These are phyloP conservation scores for Gallinago paraguaiae DNA, from an alignment of 2,113 vertebrate genomes.

Conservation along the genomic window DNA sequence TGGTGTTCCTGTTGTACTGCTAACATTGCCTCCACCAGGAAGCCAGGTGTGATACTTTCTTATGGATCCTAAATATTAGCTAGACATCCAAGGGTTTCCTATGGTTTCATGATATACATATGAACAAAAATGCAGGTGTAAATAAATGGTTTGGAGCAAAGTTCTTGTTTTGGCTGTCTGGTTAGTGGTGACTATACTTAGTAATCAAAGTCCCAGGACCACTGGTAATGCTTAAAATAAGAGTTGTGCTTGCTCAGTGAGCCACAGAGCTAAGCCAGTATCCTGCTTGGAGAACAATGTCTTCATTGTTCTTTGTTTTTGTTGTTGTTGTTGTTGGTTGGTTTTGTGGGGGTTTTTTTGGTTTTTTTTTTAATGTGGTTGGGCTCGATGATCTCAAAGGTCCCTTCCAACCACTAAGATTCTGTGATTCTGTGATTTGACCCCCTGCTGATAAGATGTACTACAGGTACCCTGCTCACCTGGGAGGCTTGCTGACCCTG, in stretches of 20 bases:
- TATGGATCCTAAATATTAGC: not conserved
- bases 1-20: not conserved
- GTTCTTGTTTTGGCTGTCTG: not conserved
- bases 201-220: not conserved
- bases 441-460: not conserved
- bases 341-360: too few relatives aligned
- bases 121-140: not conserved
- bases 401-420: too few relatives aligned
- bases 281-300: not conserved
- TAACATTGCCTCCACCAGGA: not conserved
- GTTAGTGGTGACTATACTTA: not conserved
- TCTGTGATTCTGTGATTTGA: not conserved
- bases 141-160: not conserved
- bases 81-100: not conserved
- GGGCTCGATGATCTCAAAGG: too few relatives aligned
- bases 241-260: not conserved
- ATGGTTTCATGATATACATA: not conserved
- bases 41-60: not conserved
- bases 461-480: not conserved
- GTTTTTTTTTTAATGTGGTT: too few relatives aligned
- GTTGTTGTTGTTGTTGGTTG: too few relatives aligned
- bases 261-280: not conserved
- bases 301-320: not conserved
- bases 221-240: not conserved
- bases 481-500: not conserved